Evolutionary conservation across 2,797 vertebrate genomes (phyloP).

Genomic region (Rallus crepitans): DNA sequence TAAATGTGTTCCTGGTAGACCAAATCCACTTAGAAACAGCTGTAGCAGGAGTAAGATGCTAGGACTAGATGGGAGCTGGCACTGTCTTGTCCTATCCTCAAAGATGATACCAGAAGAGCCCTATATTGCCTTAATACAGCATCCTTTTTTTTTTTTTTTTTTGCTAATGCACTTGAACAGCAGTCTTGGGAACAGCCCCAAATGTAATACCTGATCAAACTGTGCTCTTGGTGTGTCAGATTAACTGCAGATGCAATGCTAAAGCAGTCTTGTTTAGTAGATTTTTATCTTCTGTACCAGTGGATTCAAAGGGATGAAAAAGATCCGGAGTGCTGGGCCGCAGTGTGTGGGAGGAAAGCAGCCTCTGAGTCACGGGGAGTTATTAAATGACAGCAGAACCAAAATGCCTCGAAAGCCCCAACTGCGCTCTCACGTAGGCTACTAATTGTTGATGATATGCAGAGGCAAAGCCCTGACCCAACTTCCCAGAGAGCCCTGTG

Average conservation of each 20-base stretch:
- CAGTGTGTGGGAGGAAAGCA: not conserved
- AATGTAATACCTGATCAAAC: not conserved
- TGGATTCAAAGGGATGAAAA: not conserved
- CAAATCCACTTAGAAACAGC: not conserved
- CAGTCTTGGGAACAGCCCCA: not conserved
- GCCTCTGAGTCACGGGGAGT: slow-evolving; percentile 34
- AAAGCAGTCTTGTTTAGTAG: not conserved
- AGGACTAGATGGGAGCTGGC: not conserved
- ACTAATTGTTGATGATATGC: slow-evolving; percentile 13
- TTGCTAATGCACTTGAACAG: not conserved
- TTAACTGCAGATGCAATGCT: not conserved
- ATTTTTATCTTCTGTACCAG: not conserved
- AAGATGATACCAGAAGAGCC: not conserved
- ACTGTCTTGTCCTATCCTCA: not conserved
- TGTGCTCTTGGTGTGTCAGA: not conserved
- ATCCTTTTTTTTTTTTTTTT: not conserved
- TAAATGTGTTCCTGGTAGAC: not conserved
- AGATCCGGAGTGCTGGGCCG: not conserved
- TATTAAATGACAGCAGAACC: slow-evolving; percentile 12
- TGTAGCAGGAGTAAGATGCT: not conserved
- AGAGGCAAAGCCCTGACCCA: not conserved
- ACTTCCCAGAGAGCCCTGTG: not conserved
- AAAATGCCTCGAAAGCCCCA: slow-evolving; percentile 9
- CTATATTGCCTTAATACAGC: not conserved
- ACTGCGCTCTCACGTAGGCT: not conserved